Conservation (phyloP, 2,797 vertebrate genomes). For the Leuciscus waleckii region DNA sequence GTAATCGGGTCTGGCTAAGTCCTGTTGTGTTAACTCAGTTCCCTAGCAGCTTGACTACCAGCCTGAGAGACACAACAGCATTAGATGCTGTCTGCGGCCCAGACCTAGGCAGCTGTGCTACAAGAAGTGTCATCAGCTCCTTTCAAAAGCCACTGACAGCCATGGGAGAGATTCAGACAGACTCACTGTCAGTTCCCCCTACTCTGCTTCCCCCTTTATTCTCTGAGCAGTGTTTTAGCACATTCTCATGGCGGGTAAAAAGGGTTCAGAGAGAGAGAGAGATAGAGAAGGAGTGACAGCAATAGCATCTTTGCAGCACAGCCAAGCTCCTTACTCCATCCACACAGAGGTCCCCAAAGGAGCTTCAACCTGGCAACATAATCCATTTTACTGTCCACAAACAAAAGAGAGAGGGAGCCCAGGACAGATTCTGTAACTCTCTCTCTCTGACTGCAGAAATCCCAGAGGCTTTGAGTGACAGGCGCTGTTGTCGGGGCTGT, state of each 20-base stretch:
- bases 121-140: slow-evolving; percentile 46
- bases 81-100: slow-evolving; percentile 3
- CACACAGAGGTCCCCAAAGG: slow-evolving; percentile 54
- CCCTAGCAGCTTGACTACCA: neutral
- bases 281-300: slow-evolving; percentile 56
- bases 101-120: slow-evolving; percentile 24
- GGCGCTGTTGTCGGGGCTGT: slow-evolving; percentile 90
- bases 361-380: slow-evolving; percentile 59
- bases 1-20: neutral
- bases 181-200: slow-evolving; percentile 36
- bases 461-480: slow-evolving; percentile 91
- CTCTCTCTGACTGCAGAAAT: slow-evolving; percentile 83
- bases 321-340: slow-evolving; percentile 46
- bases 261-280: slow-evolving; percentile 33
- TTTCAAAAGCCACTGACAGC: slow-evolving; percentile 45
- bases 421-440: slow-evolving; percentile 54
- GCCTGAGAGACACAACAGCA: slow-evolving; percentile 27
- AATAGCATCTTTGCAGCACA: slow-evolving; percentile 58
- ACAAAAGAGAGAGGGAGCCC: slow-evolving; percentile 56
- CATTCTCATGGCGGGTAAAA: slow-evolving; percentile 42
- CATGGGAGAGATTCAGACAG: slow-evolving; percentile 49
- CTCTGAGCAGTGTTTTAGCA: slow-evolving; percentile 47
- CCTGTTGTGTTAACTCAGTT: neutral
- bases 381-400: slow-evolving; percentile 60
- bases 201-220: slow-evolving; percentile 44